Evolutionary conservation across 2,888 invertebrate species (phyloP).

Genomic region (Pilophorus perplexus): DNA sequence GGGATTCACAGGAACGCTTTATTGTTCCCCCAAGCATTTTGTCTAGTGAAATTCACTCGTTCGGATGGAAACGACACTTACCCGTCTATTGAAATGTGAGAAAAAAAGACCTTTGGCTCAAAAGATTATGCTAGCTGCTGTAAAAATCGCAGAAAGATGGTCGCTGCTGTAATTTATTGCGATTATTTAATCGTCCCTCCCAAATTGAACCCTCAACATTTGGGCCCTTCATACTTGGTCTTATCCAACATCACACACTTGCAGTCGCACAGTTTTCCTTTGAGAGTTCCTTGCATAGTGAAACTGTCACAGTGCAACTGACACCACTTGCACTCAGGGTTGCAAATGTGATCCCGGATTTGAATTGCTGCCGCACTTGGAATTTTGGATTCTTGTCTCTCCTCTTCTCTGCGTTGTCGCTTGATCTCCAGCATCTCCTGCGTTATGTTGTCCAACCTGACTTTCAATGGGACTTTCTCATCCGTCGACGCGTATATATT

Average conservation of each 20-base stretch:
- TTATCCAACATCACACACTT: constrained; percentile 15
- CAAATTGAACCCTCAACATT: too few relatives aligned
- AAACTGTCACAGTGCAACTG: constrained; percentile 14
- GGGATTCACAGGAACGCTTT: too few relatives aligned
- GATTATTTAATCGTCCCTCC: too few relatives aligned
- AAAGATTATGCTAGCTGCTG: too few relatives aligned
- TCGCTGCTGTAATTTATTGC: too few relatives aligned
- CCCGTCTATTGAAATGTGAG: too few relatives aligned
- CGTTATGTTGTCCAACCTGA: not conserved
- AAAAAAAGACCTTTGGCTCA: too few relatives aligned
- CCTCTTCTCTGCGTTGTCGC: not conserved
- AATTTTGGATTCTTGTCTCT: not conserved
- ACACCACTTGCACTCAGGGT: constrained; percentile 23
- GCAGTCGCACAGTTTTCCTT: constrained; percentile 14
- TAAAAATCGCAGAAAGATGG: too few relatives aligned
- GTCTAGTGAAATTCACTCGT: too few relatives aligned
- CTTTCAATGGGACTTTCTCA: not conserved
- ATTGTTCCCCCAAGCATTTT: too few relatives aligned
- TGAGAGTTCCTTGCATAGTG: not conserved
- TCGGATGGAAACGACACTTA: too few relatives aligned
- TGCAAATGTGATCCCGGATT: constrained; percentile 17
- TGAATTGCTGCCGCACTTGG: not conserved
- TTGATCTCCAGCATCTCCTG: not conserved
- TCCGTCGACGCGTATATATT: not conserved
- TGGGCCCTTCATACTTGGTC: too few relatives aligned